Conservation (phyloP, 1,140 invertebrate genomes). For the Oryctes rhinoceros region DNA sequence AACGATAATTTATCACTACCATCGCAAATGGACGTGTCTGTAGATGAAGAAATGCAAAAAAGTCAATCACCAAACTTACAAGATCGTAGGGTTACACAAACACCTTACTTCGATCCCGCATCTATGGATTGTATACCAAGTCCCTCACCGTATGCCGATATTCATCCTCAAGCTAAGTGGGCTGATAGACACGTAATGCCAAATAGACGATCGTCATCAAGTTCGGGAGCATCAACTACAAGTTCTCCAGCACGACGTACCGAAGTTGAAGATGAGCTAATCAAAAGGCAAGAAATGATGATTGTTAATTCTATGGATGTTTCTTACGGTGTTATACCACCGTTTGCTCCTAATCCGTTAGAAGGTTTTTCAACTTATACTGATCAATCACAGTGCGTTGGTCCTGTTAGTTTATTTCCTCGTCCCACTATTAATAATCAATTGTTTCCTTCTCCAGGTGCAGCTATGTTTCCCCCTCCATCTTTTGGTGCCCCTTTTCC, state of each 20-base stretch:
- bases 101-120: slow-evolving; percentile 62
- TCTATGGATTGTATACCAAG: slow-evolving; percentile 68
- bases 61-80: slow-evolving; percentile 49
- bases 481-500: slow-evolving; percentile 69
- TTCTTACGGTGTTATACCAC: slow-evolving; percentile 61
- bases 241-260: slow-evolving; percentile 65
- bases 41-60: slow-evolving; percentile 51
- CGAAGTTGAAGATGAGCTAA: slow-evolving; percentile 57
- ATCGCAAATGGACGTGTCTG: slow-evolving; percentile 40
- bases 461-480: slow-evolving; percentile 68
- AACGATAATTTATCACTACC: slow-evolving; percentile 41
- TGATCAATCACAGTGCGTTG: slow-evolving; percentile 65
- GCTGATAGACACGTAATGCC: slow-evolving; percentile 76
- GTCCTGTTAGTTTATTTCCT: slow-evolving; percentile 61
- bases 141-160: slow-evolving; percentile 72
- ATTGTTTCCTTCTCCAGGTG: slow-evolving; percentile 70
- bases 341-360: slow-evolving; percentile 57
- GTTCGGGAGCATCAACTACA: slow-evolving; percentile 70
- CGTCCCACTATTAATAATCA: slow-evolving; percentile 66
- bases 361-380: slow-evolving; percentile 65
- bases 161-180: slow-evolving; percentile 73
- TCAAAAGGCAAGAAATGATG: slow-evolving; percentile 52
- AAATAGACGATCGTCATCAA: slow-evolving; percentile 72
- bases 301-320: slow-evolving; percentile 61
- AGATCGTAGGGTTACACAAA: slow-evolving; percentile 55